Percentiles rank a stretch among this genome's conserved stretches.
These are phyloP conservation scores for Folsomia manolachei DNA, from an alignment of 2,888 invertebrate genomes.

Conservation along the genomic window DNA sequence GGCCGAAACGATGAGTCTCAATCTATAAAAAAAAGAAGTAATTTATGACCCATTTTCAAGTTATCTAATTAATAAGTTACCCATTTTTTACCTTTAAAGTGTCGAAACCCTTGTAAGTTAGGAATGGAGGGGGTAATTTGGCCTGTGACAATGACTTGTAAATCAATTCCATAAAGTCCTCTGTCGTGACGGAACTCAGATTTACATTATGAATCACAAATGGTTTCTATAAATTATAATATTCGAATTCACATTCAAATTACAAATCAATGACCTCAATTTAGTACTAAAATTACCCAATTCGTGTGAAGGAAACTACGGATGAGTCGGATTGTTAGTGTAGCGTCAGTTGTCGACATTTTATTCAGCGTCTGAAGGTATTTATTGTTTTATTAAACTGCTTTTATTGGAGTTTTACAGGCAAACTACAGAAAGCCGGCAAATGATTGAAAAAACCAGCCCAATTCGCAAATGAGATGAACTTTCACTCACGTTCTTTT, in stretches of 20 bases:
- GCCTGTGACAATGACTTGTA: conserved; percentile 43
- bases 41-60: neutral
- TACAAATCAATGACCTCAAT: too few species aligned
- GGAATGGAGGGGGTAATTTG: conserved; percentile 52
- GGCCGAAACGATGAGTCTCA: conserved; percentile 53
- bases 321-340: conserved; percentile 24
- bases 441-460: too few species aligned
- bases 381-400: too few species aligned
- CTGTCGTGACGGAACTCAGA: conserved; percentile 42
- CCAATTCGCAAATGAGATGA: too few species aligned
- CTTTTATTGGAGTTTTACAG: too few species aligned
- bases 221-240: too few species aligned
- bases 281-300: conserved; percentile 1
- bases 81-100: conserved; percentile 52
- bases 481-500: too few species aligned
- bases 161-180: conserved; percentile 50
- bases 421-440: too few species aligned
- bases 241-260: too few species aligned
- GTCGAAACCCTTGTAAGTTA: conserved; percentile 52
- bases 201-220: conserved; percentile 52
- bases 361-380: too few species aligned
- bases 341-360: too few species aligned
- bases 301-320: conserved; percentile 22
- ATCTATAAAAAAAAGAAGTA: conserved; percentile 33
- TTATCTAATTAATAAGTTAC: too few species aligned